Base-by-base conservation (phyloP, 1,140 invertebrate species). In the Subanguina moxae region DNA sequence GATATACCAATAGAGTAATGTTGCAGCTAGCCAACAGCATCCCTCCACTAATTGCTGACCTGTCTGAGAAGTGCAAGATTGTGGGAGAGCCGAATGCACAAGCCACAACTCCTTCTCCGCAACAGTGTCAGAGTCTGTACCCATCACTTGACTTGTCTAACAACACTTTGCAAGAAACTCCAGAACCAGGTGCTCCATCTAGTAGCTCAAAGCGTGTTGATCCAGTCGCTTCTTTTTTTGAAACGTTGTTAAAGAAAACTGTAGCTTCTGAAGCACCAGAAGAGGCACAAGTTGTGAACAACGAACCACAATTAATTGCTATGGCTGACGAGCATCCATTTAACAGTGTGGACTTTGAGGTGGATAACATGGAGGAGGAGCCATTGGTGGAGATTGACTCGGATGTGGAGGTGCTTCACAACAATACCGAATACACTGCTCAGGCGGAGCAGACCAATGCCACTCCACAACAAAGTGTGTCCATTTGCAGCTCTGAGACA, bases 21-120 rank as follows among this genome's bases (percentile, higher is more conserved):
- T 52, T 52, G 3, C 15, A 52, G 48, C 23, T 61, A 19, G 58
- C 58, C 28, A 61, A 61, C 58, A 28, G n/a, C n/a, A 45, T 61
- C 7, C 13, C 66, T 1, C 21, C 61, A 28, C n/a, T 67, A 28
- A 32, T 67, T 17, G 67, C 59, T 38, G 19, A 67, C 32, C 13
- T 67, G 15, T 38, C 65, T 21, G 1, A 30, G 17, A 57, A 57
- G 1, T 67, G 28, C 28, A 19, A 32, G 19, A 32, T 61, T 17
- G 27, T 30, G 48, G 23, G 3, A 3, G 48, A 52, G 48, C 28
- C 58, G 27, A 32, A 3, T 30, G 27, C 58, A 1, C 42, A 46
- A 32, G n/a, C n/a, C 42, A 5, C 28, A 21, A 19, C 28, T 19
- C 28, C n/a, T 19, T n/a, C 58, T 30, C 58, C 58, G 3, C 58